Evolutionary conservation across 2,888 invertebrate genomes (phyloP), one percentile per base, ranked within the genome.

Genomic region (Odontomyia ornata): DNA sequence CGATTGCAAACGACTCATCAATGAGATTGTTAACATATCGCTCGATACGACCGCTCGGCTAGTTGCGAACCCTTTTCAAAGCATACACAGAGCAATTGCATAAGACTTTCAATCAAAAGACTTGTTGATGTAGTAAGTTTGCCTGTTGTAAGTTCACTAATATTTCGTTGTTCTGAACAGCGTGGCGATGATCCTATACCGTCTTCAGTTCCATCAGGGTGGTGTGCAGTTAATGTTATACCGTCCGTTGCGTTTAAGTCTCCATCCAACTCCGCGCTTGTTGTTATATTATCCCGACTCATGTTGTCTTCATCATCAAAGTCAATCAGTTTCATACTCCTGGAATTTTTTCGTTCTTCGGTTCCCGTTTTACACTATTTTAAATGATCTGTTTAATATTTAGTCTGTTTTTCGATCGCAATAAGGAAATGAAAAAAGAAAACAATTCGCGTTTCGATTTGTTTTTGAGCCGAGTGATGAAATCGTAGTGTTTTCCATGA

Each of bases 11-110:
- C 0, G 92, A 92, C 82, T 91, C 88, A 81, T 93, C 93, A 75
- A 93, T 91, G 15, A 93, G 85, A 76, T 91, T 90, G 91, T 80
- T 91, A 89, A 82, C 93, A 93, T 80, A 93, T 91, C 28, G 89
- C 89, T 80, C 90, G 89, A 84, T 92, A 93, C 1, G 92, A 87
- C 80, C 89, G 88, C 78, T 89, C 88, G 21, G 91, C 91, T 80
- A 89, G 87, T 1, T 84, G 82, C 18, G 85, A 84, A 82, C 93
- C 91, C 79, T 89, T 88, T 84, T 93, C 92, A 13, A 92, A 88
- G 15, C 92, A 86, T 4, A 88, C 86, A 82, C 93, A 93, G 15
- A 93, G 86, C 82, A 92, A 91, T 83, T 92, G 91, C 57, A 93
- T 89, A 0, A 93, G 88, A 1, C 92, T 91, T 82, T 92, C 91